Base-by-base conservation (phyloP, 2,113 vertebrate species). In the Lampris incognitus region DNA sequence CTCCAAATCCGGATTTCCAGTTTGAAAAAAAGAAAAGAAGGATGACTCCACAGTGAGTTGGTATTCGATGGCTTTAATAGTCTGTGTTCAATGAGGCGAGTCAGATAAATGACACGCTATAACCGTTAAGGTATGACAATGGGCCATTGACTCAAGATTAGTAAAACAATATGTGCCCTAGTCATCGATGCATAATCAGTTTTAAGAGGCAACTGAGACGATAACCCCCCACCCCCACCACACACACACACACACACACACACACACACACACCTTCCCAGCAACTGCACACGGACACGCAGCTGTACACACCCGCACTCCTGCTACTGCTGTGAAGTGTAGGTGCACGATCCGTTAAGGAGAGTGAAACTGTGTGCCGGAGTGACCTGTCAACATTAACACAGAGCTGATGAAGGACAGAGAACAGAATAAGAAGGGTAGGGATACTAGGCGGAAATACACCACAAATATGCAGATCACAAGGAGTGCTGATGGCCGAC, bases 331-430 rank as follows among this genome's bases (percentile, higher is more conserved):
- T 71, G 73, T 66, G 62, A 71, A 41, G 51, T 51, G 46, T 40
- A 59, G 13, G n/a, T 40, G 61, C 89, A 86, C 60, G 24, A 24
- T 24, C 24, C 24, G 24, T 24, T 70, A 58, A 44, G 82, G 68
- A 51, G 64, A 63, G 79, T 64, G 65, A 68, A 85, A 81, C 9
- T 36, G 9, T 51, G 66, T 49, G 41, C 66, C 41, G 39, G 46
- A 49, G 76, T 77, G 1, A 37, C 42, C 5, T 44, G 40, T 63
- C 68, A 54, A 57, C 54, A 51, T 41, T 42, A 64, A 41, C 39
- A 36, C 51, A 56, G 40, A 55, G 41, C 64, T 39, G 40, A 6
- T 70, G n/a, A 5, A 24, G 51, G 51, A 11, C 51, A 54, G 10
- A 54, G 8, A 54, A 13, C 11, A 54, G 13, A 13, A 13, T 54